A percentile compares a stretch with the other conserved stretches of the same genome.
phyloP scores from a whole-genome alignment of 2,888 invertebrate species.

The Masnerella sp. region DNA sequence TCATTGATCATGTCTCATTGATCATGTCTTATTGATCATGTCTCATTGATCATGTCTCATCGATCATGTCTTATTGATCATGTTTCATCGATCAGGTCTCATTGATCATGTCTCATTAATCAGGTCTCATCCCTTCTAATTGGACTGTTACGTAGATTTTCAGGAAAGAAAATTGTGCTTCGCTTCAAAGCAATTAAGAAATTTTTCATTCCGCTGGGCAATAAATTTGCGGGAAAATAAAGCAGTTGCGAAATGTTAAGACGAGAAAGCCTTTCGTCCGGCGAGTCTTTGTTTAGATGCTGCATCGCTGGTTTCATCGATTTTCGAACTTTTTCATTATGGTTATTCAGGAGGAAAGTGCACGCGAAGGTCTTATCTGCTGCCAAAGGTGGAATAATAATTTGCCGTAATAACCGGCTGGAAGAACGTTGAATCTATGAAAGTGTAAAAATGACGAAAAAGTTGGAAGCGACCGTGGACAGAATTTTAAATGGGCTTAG shows the following conservation, averaged over 20 bases:
- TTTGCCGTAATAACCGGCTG: slow-evolving; percentile 37
- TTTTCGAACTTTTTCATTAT: slow-evolving; percentile 44
- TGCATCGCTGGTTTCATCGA: slow-evolving; percentile 16
- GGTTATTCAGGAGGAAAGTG: slow-evolving; percentile 39
- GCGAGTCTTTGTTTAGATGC: slow-evolving; percentile 30
- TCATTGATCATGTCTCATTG: no score
- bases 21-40: no score
- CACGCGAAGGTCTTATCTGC: slow-evolving; percentile 33
- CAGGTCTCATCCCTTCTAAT: no score
- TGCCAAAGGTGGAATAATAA: slow-evolving; percentile 39
- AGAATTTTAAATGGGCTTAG: slow-evolving; percentile 18
- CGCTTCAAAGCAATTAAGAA: neutral
- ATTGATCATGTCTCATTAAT: no score
- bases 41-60: no score
- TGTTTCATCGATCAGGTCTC: no score
- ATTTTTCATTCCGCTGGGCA: neutral
- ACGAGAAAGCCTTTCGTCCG: slow-evolving; percentile 11
- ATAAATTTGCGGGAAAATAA: slow-evolving; percentile 15
- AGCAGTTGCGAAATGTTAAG: slow-evolving; percentile 10
- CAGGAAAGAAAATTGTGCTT: no score
- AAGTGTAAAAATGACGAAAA: slow-evolving; percentile 40
- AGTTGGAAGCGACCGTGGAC: slow-evolving; percentile 9
- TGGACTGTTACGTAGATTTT: no score
- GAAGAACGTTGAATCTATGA: slow-evolving; percentile 23
- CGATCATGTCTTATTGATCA: no score